Conservation (phyloP, 2,113 vertebrate genomes). For the Dromas ardeola region DNA sequence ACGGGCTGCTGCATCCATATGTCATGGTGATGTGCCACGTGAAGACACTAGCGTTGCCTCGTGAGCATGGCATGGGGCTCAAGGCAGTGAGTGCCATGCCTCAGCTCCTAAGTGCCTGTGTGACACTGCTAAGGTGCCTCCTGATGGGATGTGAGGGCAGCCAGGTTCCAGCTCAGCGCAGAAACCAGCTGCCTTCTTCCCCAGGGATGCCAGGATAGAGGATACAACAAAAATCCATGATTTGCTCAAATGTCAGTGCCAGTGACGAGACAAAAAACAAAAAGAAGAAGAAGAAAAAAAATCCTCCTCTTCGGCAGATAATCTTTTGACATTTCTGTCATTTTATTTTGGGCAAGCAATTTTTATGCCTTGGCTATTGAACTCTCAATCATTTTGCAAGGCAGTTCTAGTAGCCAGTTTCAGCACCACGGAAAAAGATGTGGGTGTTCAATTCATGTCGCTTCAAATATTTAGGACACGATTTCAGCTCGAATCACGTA, state of each 20-base stretch:
- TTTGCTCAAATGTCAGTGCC: background rate
- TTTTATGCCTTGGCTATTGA: background rate
- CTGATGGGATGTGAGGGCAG: background rate
- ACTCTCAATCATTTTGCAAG: background rate
- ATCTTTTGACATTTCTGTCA: background rate
- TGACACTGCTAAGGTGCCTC: background rate
- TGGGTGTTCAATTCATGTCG: slow-evolving; percentile 8
- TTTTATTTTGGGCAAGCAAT: background rate
- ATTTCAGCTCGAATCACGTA: background rate
- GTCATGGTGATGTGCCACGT: background rate
- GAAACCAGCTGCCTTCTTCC: background rate
- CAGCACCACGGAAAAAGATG: background rate
- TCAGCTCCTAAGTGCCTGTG: background rate
- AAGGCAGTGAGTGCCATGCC: background rate
- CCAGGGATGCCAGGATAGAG: background rate
- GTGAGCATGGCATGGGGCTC: fast-evolving
- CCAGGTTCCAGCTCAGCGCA: background rate
- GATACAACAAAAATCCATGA: background rate
- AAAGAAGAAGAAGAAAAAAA: background rate
- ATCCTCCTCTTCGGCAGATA: background rate
- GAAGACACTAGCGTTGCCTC: fast-evolving
- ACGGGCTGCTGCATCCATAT: fast-evolving
- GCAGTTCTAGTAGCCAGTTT: background rate
- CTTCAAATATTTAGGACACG: slow-evolving; percentile 52
- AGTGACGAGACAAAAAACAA: background rate